These are phyloP conservation scores for Sapajus apella DNA, from an alignment of 2,113 vertebrate species.

Conservation along the genomic window DNA sequence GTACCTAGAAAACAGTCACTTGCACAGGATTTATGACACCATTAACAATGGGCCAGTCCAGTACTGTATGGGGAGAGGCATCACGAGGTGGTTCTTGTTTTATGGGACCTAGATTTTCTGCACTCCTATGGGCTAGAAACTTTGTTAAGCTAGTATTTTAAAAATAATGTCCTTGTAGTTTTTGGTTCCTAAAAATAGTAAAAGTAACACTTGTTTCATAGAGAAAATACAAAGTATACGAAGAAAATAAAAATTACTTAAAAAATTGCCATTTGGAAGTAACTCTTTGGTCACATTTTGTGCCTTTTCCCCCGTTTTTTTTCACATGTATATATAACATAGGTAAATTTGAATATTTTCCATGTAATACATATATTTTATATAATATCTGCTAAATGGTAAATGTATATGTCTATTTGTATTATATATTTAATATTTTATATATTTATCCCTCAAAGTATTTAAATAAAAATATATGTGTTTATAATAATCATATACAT, in stretches of 20 bases:
- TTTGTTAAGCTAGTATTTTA: not conserved
- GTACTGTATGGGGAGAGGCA: not conserved
- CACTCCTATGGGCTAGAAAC: not conserved
- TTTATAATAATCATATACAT: not conserved
- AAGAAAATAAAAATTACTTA: slow-evolving; percentile 37
- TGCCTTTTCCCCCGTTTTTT: not conserved
- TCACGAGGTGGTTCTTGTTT: not conserved
- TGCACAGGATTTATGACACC: not conserved
- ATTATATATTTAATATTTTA: slow-evolving; percentile 24
- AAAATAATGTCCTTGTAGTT: not conserved
- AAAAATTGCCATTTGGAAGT: slow-evolving; percentile 13
- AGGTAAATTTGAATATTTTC: slow-evolving; percentile 21
- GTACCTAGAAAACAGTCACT: not conserved
- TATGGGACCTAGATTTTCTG: not conserved
- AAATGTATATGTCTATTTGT: not conserved
- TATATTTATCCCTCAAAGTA: not conserved
- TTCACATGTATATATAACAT: not conserved
- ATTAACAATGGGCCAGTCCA: accelerated
- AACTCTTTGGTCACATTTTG: not conserved
- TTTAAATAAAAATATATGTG: not conserved
- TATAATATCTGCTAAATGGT: not conserved
- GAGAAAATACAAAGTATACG: not conserved
- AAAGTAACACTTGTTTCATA: slow-evolving; percentile 5
- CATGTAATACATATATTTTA: not conserved
- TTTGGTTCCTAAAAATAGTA: not conserved